Conservation (phyloP, 2,888 invertebrate species). For the Catocala nupta region DNA sequence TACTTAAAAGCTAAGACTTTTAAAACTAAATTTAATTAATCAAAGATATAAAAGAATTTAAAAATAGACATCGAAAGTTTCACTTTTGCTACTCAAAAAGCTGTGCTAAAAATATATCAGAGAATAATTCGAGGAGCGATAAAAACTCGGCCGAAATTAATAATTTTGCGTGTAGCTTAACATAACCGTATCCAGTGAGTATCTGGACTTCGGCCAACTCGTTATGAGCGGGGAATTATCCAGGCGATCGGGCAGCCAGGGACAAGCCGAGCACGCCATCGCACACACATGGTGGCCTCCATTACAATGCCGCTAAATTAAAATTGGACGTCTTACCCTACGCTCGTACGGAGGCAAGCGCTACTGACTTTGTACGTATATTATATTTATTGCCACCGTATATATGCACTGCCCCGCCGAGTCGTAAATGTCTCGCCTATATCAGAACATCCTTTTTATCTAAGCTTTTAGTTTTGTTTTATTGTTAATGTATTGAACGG, state of each 20-base stretch:
- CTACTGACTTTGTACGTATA: not conserved
- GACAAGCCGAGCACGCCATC: slow-evolving; percentile 48
- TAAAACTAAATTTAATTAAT: too few relatives aligned
- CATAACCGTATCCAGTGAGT: slow-evolving; percentile 52
- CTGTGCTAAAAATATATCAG: not conserved
- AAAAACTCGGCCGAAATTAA: slow-evolving; percentile 47
- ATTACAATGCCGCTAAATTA: slow-evolving; percentile 49
- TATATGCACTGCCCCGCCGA: too few relatives aligned
- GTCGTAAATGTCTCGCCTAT: too few relatives aligned
- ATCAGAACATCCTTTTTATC: too few relatives aligned
- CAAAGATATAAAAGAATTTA: too few relatives aligned
- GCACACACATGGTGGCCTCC: slow-evolving; percentile 48
- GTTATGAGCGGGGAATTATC: slow-evolving; percentile 54
- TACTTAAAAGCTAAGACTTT: too few relatives aligned
- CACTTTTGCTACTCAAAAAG: not conserved
- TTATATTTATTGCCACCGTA: not conserved
- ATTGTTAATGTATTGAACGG: not conserved
- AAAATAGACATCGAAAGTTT: too few relatives aligned
- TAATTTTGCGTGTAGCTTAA: slow-evolving; percentile 57
- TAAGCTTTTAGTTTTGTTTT: too few relatives aligned
- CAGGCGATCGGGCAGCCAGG: slow-evolving; percentile 48
- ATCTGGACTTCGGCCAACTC: slow-evolving; percentile 57
- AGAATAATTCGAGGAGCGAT: slow-evolving; percentile 27
- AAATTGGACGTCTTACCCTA: slow-evolving; percentile 21
- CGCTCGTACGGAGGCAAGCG: too few relatives aligned